Base-by-base conservation (phyloP, 2,797 vertebrate species). In the Leptatherina wallacei region DNA sequence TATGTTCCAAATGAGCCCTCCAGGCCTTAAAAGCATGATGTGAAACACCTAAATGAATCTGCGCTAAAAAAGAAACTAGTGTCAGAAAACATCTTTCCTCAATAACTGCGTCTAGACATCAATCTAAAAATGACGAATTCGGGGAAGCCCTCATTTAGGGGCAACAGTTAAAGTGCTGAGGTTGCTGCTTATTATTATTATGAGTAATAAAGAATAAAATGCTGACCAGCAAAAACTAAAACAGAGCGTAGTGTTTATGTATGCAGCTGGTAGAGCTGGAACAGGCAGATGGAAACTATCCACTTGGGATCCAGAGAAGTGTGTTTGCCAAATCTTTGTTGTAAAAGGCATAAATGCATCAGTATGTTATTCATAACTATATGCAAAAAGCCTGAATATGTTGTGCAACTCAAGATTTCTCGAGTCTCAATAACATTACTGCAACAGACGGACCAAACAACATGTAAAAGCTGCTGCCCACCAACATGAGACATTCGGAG, bases 61-160 rank as follows among this genome's bases (percentile, higher is more conserved):
- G 57, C 36, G 47, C 27, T 62, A 30, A 59, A 73, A 87, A 69
- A 49, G 82, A 75, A 35, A 30, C 47, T 22, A 8, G 18, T 47
- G 42, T 47, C 44, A 47, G 20, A 35, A 78, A 76, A 89, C 81
- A 83, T n/a, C 20, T 80, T 80, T 74, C 51, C 61, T 69, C 40
- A 47, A 66, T 73, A 91, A 78, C 70, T 70, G 75, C 11, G 87
- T 93, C 85, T 91, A 91, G 90, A 92, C 85, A 33, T 81, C 30
- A 4, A 81, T 84, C 62, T 78, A 68, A 88, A 90, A 87, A 51
- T 29, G 11, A n/a, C 44, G 77, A 14, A 52, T 82, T 84, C 85
- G 72, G 78, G 69, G 80, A 85, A 75, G 64, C 74, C 74, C 66
- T 87, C 14, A 30, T 65, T 72, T 47, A 81, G 71, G 54, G 29